Evolutionary conservation across 2,113 vertebrate genomes (phyloP).

Genomic region (human (Homo sapiens)): DNA sequence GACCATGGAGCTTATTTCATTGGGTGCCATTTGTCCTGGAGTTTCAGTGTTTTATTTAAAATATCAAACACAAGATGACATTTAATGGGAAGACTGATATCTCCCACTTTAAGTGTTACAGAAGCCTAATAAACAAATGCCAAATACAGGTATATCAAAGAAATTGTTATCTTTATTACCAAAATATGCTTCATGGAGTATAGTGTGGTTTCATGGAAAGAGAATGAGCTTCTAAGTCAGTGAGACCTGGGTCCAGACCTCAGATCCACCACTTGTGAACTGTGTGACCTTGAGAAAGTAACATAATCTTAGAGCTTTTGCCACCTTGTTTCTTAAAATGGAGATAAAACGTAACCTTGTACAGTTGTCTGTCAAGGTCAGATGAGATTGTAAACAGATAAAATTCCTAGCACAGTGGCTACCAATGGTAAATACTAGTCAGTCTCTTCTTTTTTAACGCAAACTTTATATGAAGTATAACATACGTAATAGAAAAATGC

Average conservation of each 20-base stretch:
- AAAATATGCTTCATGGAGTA: neutral
- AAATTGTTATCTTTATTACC: neutral
- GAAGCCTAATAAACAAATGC: neutral
- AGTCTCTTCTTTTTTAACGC: neutral
- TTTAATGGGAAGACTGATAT: neutral
- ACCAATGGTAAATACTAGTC: neutral
- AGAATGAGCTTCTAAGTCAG: neutral
- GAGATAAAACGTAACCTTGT: neutral
- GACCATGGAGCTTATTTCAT: neutral
- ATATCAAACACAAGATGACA: neutral
- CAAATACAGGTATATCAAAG: neutral
- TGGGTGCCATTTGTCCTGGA: neutral
- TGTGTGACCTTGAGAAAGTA: neutral
- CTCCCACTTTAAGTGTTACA: neutral
- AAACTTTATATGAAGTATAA: neutral
- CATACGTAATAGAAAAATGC: neutral
- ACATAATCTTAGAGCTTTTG: neutral
- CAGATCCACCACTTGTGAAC: neutral
- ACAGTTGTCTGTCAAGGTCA: neutral
- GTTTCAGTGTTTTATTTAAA: slow-evolving; percentile 27
- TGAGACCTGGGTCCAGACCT: neutral
- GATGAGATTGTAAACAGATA: neutral
- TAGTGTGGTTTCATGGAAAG: neutral
- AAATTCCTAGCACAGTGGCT: neutral
- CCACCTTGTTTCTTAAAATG: neutral